These are phyloP conservation scores for Adelphocoris suturalis DNA, from an alignment of 2,888 invertebrate genomes.

Conservation along the genomic window DNA sequence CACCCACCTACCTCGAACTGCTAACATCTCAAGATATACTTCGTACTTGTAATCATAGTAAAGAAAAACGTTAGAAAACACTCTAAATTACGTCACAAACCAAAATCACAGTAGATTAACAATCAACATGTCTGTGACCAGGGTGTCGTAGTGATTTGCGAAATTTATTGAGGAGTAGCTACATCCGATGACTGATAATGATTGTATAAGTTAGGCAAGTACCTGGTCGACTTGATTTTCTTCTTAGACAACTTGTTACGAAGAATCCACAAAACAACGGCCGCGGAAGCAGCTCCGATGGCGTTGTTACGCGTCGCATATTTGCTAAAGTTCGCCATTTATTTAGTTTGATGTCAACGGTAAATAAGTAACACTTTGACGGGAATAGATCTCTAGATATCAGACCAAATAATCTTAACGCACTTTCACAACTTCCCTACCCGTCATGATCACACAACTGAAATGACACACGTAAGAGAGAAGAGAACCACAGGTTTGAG, in stretches of 20 bases:
- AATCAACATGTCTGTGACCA: too few species aligned
- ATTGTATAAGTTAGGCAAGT: background rate
- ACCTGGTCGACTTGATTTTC: constrained; percentile 30
- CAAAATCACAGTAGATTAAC: too few species aligned
- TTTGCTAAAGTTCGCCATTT: constrained; percentile 84
- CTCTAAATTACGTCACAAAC: too few species aligned
- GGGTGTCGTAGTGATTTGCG: too few species aligned
- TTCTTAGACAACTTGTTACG: constrained; percentile 63
- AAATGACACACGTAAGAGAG: background rate
- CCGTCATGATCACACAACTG: background rate
- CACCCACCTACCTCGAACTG: too few species aligned
- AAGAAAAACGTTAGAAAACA: too few species aligned
- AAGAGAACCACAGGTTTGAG: background rate
- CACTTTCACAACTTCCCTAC: background rate
- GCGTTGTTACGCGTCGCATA: constrained; percentile 84
- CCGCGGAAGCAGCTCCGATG: constrained; percentile 84
- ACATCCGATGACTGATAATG: too few species aligned
- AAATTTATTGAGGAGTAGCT: too few species aligned
- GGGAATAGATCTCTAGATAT: background rate
- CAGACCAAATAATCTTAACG: background rate
- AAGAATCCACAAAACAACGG: constrained; percentile 81
- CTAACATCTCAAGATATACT: too few species aligned
- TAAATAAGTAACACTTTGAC: background rate
- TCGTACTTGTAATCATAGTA: too few species aligned
- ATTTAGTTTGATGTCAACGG: background rate